phyloP scores from a whole-genome alignment of 2,888 invertebrate genomes.

The Eristalinus aeneus region DNA sequence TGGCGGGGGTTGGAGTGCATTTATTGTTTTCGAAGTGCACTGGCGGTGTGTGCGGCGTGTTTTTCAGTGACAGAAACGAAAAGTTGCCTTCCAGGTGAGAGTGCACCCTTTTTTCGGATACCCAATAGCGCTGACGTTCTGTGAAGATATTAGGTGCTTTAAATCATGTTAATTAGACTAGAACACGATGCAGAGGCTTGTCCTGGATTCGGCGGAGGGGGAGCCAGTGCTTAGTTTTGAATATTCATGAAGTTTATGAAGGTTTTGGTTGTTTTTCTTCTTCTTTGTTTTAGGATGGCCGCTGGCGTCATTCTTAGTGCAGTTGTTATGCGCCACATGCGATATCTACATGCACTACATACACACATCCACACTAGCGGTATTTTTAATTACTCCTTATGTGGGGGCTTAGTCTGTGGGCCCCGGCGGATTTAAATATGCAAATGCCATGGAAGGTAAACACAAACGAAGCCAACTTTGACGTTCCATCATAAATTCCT shows the following conservation, averaged over 20 bases:
- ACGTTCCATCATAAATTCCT: background rate
- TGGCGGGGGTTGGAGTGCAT: no score
- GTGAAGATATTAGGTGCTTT: constrained; percentile 42
- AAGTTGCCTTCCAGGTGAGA: background rate
- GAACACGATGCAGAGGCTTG: constrained; percentile 16
- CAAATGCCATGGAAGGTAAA: background rate
- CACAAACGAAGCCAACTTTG: background rate
- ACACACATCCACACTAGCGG: background rate
- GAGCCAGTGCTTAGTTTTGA: constrained; percentile 23
- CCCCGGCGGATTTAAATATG: background rate
- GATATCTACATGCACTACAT: background rate
- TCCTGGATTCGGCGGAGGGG: background rate
- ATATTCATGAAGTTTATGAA: constrained; percentile 39
- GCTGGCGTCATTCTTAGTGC: background rate
- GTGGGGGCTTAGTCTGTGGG: background rate
- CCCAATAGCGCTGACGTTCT: constrained; percentile 20
- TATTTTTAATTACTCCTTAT: background rate
- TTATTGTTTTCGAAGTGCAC: constrained; percentile 31
- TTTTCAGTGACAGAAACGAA: constrained; percentile 7
- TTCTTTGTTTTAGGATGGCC: constrained; percentile 7
- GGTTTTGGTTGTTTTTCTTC: constrained; percentile 15
- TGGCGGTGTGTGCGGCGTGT: constrained; percentile 21
- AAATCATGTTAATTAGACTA: constrained; percentile 55
- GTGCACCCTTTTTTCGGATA: background rate
- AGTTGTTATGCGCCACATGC: background rate